Conservation (phyloP, 2,113 vertebrate genomes). For the Gymnocephalus cernua region DNA sequence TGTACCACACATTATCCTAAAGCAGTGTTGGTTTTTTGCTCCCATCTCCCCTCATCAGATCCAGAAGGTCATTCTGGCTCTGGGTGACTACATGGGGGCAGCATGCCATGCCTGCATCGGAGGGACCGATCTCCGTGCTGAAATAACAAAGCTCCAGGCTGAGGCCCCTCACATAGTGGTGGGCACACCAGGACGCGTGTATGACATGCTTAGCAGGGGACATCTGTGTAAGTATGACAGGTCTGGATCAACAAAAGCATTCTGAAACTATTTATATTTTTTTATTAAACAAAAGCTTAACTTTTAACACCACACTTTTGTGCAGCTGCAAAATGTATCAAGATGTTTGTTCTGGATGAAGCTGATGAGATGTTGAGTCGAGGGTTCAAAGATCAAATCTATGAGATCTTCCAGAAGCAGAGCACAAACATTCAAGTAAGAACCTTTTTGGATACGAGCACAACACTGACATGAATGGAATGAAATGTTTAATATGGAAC, state of each 20-base stretch:
- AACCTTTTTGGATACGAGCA: neutral
- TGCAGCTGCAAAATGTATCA: constrained; percentile 95
- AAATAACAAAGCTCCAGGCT: constrained; percentile 76
- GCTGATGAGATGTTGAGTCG: constrained; percentile 99
- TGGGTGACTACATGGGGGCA: constrained; percentile 82
- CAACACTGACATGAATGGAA: rapidly evolving
- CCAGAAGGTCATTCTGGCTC: constrained; percentile 81
- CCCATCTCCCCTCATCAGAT: constrained; percentile 65
- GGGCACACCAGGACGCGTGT: constrained; percentile 80
- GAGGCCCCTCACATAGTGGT: constrained; percentile 80
- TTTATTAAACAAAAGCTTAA: neutral
- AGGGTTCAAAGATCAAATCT: constrained; percentile 99
- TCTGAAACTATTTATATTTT: neutral
- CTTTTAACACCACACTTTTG: neutral
- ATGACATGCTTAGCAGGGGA: constrained; percentile 78
- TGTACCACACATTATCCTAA: constrained; percentile 2
- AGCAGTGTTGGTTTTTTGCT: neutral
- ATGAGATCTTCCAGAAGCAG: constrained; percentile 98
- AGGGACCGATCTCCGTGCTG: constrained; percentile 73
- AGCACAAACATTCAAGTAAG: constrained; percentile 97
- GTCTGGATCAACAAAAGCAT: neutral
- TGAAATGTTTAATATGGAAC: rapidly evolving
- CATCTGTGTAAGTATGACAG: constrained; percentile 68
- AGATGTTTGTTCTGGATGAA: constrained; percentile 99
- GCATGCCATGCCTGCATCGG: constrained; percentile 80